Percentiles rank a stretch among this genome's conserved stretches.
These are phyloP conservation scores for Empidonax traillii DNA, from an alignment of 2,113 vertebrate species.

Conservation along the genomic window DNA sequence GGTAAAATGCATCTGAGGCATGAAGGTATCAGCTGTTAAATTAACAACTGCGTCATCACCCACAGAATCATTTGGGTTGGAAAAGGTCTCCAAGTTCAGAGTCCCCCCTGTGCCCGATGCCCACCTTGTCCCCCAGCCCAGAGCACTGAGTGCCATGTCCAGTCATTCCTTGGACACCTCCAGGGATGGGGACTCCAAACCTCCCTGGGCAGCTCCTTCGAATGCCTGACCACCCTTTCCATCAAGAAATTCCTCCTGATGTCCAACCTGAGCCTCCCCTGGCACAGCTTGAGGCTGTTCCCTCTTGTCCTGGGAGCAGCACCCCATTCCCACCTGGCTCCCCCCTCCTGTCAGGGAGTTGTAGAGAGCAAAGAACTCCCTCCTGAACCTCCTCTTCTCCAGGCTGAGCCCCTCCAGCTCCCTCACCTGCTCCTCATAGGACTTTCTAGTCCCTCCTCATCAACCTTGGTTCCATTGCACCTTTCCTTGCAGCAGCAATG, in stretches of 20 bases:
- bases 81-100: background rate
- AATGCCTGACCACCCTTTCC: background rate
- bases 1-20: background rate
- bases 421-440: background rate
- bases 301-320: background rate
- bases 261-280: rapidly evolving
- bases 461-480: background rate
- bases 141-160: background rate
- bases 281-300: rapidly evolving
- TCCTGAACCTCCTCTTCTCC: background rate
- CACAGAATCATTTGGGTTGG: background rate
- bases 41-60: background rate
- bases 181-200: background rate
- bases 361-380: background rate
- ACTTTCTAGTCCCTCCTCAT: background rate
- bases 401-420: background rate
- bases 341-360: background rate
- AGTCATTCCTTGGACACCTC: rapidly evolving
- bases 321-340: rapidly evolving
- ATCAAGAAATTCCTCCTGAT: rapidly evolving
- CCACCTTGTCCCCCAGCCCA: background rate
- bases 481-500: background rate
- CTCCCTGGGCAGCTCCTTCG: background rate
- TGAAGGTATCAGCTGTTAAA: background rate
- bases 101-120: rapidly evolving